Evolutionary conservation across 92 coral and sea anemone genomes (phyloP), one percentile per base, ranked within the genome.

Genomic region (Palythoa grandiflora): DNA sequence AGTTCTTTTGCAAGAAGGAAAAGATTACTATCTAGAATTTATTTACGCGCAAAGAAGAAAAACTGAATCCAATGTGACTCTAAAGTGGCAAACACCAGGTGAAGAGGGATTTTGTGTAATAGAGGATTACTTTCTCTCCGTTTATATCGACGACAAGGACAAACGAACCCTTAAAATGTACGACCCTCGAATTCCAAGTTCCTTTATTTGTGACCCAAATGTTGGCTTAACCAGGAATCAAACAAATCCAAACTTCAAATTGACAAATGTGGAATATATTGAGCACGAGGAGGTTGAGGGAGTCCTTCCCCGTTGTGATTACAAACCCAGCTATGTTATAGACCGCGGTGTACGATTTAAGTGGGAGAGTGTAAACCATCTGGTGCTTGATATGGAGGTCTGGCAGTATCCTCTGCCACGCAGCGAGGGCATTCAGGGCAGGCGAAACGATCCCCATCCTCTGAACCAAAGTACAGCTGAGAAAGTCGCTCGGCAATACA

Each of bases 11-110:
- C 77, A 78, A 57, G 60, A 48, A 68, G 73, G 79, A 14, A 63
- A 21, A 2, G 72, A 39, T 9, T 89, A 83, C 54, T 89, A 73
- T 73, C 17, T 89, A 7, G 88, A 89, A 75, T 53, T 89, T 40
- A 40, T 83, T 63, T 75, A 70, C 53, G 35, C 60, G 36, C 84
- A 83, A 17, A 50, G 3, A 59, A 19, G 52, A 14, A 28, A 28
- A 53, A 74, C 37, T 37, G 10, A 9, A 51, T 48, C 85, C 19
- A 89, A 84, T 44, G 70, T 83, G 65, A 50, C 57, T 2, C 37
- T 85, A 12, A 78, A 9, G 66, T 90, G 92, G 92, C 57, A 47
- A 47, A 55, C 28, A 54, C 92, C 92, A 37, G 65, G 54, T 68
- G 87, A 88, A 73, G 28, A 75, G 17, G 40, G 20, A 40, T 78